phyloP scores from a whole-genome alignment of 2,888 invertebrate species.

The Ochropacha duplaris region DNA sequence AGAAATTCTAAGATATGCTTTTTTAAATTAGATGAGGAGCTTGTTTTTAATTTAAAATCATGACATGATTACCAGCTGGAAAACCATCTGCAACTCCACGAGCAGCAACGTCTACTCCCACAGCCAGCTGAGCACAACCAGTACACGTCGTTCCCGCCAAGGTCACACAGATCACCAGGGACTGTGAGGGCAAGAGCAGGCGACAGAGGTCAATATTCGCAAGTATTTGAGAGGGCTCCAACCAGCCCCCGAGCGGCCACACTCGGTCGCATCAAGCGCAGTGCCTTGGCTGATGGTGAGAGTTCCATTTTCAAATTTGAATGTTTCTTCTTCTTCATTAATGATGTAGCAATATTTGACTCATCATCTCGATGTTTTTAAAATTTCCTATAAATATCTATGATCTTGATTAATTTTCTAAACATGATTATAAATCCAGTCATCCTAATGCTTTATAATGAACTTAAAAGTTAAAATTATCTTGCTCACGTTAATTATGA shows the following conservation, averaged over 20 bases:
- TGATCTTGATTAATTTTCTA: too few species aligned
- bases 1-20: too few species aligned
- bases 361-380: too few species aligned
- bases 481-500: too few species aligned
- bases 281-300: conserved; percentile 66
- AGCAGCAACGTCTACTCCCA: conserved; percentile 73
- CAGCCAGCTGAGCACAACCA: conserved; percentile 73
- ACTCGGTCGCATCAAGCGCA: conserved; percentile 68
- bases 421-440: too few species aligned
- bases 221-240: conserved; percentile 83
- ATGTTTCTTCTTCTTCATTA: neutral
- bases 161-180: conserved; percentile 57
- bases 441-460: too few species aligned
- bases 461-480: too few species aligned
- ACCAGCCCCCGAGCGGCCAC: conserved; percentile 78
- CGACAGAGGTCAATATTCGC: conserved; percentile 76
- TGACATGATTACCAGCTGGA: conserved; percentile 50
- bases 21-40: too few species aligned
- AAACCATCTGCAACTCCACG: conserved; percentile 77
- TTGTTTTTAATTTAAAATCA: too few species aligned
- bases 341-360: too few species aligned
- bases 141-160: conserved; percentile 75
- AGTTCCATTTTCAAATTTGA: conserved; percentile 10
- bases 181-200: conserved; percentile 71
- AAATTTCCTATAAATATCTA: too few species aligned